These are phyloP conservation scores for Drosophila nebulosa DNA, from an alignment of 1,140 invertebrate species.

Conservation along the genomic window DNA sequence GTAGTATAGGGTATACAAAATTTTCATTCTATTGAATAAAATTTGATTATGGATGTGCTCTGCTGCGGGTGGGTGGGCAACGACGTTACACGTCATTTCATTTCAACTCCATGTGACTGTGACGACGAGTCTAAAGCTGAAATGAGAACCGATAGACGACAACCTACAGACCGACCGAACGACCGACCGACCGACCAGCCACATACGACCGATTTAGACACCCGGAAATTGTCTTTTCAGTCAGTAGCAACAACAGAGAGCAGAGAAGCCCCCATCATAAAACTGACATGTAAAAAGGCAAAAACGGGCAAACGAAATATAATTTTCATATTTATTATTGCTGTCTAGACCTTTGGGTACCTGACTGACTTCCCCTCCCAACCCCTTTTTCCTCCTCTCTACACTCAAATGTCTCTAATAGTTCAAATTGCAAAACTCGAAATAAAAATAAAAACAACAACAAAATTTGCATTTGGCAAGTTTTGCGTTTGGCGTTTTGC, in stretches of 20 bases:
- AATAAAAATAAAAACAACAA: background rate
- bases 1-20: background rate
- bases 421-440: background rate
- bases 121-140: constrained; percentile 11
- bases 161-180: background rate
- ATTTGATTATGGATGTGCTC: background rate
- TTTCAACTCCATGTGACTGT: constrained; percentile 46
- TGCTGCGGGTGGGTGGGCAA: constrained; percentile 10
- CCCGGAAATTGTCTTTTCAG: constrained; percentile 65
- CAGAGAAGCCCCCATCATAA: background rate
- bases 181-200: constrained; percentile 13
- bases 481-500: background rate
- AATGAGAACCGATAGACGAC: constrained; percentile 2
- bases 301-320: constrained; percentile 6
- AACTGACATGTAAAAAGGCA: constrained; percentile 4
- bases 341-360: constrained; percentile 1
- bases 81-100: constrained; percentile 53
- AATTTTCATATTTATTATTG: constrained; percentile 11
- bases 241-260: background rate
- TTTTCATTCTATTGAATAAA: background rate
- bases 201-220: constrained; percentile 69
- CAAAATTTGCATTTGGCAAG: constrained; percentile 14
- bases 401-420: background rate
- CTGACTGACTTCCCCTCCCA: no score
- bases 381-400: background rate